Evolutionary conservation across 2,113 vertebrate genomes (phyloP).

Genomic region (Campylomormyrus tamandua): DNA sequence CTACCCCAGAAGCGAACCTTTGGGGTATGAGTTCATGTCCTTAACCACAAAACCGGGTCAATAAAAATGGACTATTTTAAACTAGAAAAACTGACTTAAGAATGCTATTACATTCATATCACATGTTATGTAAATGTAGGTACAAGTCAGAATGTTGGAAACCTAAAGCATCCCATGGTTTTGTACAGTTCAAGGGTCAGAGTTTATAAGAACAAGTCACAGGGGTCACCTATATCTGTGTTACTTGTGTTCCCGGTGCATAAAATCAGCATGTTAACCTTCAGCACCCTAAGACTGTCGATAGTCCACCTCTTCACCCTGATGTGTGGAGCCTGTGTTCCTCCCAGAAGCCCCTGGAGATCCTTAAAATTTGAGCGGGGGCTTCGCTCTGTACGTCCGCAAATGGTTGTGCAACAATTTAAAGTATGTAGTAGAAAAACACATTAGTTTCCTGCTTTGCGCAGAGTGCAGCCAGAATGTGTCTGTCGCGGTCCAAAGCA

Average conservation of each 20-base stretch:
- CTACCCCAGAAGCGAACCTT: not conserved
- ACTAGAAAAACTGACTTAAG: not conserved
- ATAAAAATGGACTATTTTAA: not conserved
- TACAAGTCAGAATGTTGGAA: not conserved
- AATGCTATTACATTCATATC: not conserved
- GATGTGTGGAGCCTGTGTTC: not conserved
- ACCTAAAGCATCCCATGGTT: not conserved
- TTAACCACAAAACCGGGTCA: not conserved
- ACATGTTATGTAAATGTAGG: not conserved
- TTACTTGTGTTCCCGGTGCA: not conserved
- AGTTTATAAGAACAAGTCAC: not conserved
- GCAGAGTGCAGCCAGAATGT: slow-evolving; percentile 1
- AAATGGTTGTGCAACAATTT: slow-evolving; percentile 29
- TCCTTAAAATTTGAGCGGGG: not conserved
- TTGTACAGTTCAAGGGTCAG: not conserved
- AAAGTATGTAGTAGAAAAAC: slow-evolving; percentile 37
- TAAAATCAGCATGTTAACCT: slow-evolving; percentile 16
- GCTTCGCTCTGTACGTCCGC: not conserved
- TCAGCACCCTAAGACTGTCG: slow-evolving; percentile 14
- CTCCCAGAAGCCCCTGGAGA: not conserved
- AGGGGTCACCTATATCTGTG: not conserved
- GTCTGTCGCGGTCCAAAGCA: slow-evolving; percentile 4
- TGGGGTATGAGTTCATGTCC: not conserved
- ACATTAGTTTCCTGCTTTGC: slow-evolving; percentile 31
- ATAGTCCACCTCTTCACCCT: not conserved